Percentiles rank a stretch among this genome's conserved stretches.
Conservation (phyloP, 2,797 vertebrate genomes). For the Sitta carolinensis region DNA sequence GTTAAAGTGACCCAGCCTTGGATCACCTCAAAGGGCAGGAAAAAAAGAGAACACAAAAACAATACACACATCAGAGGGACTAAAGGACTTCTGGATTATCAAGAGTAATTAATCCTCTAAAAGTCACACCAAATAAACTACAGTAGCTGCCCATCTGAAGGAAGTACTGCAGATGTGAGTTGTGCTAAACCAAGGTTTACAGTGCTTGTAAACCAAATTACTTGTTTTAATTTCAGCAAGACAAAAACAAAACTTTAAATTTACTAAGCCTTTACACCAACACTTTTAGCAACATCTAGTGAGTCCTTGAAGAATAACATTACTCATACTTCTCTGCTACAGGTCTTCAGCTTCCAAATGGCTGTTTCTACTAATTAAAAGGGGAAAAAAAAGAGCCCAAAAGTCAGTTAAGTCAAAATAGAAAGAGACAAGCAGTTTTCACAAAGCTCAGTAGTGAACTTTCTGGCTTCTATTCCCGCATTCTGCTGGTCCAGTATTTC, state of each 20-base stretch:
- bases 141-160: neutral
- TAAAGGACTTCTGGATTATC: neutral
- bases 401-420: neutral
- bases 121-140: neutral
- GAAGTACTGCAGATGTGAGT: neutral
- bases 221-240: neutral
- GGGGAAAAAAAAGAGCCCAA: neutral
- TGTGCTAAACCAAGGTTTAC: neutral
- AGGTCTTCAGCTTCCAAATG: neutral
- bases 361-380: neutral
- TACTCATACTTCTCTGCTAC: neutral
- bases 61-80: neutral
- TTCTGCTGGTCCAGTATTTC: neutral
- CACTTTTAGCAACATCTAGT: neutral
- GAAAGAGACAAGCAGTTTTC: neutral
- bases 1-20: neutral
- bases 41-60: neutral
- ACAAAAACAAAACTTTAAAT: neutral
- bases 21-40: neutral
- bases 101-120: neutral
- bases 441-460: neutral
- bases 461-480: neutral
- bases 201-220: neutral
- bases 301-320: neutral
- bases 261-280: neutral